Conservation (phyloP, 1,140 invertebrate species). For the Oedothorax gibbosus region DNA sequence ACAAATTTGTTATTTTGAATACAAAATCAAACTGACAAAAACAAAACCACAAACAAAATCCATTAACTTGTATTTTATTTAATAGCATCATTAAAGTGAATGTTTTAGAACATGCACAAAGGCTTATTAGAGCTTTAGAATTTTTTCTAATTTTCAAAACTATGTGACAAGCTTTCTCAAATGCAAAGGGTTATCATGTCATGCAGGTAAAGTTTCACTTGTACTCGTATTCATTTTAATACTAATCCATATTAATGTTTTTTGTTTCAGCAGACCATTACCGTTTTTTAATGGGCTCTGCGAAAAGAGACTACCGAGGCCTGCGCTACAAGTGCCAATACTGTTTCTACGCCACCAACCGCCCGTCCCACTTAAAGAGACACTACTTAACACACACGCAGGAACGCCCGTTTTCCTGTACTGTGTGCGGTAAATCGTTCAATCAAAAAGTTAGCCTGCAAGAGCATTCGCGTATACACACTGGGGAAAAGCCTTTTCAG, state of each 20-base stretch:
- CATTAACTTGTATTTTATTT: too few relatives aligned
- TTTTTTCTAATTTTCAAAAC: too few relatives aligned
- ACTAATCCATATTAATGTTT: neutral
- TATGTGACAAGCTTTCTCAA: too few relatives aligned
- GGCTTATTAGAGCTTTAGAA: too few relatives aligned
- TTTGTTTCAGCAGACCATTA: constrained; percentile 34
- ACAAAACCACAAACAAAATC: too few relatives aligned
- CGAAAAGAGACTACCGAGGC: constrained; percentile 43
- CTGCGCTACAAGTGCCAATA: constrained; percentile 51
- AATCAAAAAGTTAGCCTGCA: constrained; percentile 59
- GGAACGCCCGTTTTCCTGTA: constrained; percentile 52
- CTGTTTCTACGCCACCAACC: constrained; percentile 54
- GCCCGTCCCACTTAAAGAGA: constrained; percentile 50
- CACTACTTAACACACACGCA: constrained; percentile 56
- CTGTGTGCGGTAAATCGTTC: constrained; percentile 54
- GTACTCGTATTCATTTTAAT: too few relatives aligned
- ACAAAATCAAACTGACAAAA: too few relatives aligned
- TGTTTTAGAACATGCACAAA: too few relatives aligned
- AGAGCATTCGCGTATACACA: constrained; percentile 53
- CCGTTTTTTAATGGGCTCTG: constrained; percentile 40
- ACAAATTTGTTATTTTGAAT: too few relatives aligned
- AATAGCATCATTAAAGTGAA: too few relatives aligned
- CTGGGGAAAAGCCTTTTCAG: constrained; percentile 54
- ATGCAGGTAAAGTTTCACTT: too few relatives aligned
- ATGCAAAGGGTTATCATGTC: too few relatives aligned